Evolutionary conservation across 2,113 vertebrate genomes (phyloP), one percentile per base, ranked within the genome.

Genomic region (Pachypanchax playfairii): DNA sequence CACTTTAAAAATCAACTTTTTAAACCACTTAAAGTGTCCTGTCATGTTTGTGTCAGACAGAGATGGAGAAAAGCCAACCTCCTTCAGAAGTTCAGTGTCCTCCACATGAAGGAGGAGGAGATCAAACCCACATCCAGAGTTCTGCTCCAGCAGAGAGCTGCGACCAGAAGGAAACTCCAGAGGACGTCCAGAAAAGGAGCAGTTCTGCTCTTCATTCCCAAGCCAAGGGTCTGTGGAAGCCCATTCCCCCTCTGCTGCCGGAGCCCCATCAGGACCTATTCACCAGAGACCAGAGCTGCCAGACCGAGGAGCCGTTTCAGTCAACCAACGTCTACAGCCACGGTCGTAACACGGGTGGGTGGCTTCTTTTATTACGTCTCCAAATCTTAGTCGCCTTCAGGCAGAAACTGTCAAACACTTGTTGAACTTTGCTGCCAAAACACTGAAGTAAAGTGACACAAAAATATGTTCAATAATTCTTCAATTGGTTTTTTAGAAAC

Each of bases 31-130:
- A n/a, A n/a, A n/a, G n/a, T n/a, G n/a, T n/a, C n/a, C n/a, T n/a
- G 33, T 54, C 18, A 41, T 9, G 83, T 57, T 55, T 64, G 6
- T 60, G 5, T 65, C 91, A 87, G 82, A 39, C 82, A 69, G 91
- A 85, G 60, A 87, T 92, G 88, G 94, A 91, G 86, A 91, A 88
- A 58, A 85, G 68, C 49, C 78, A 56, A 48, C 49, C 28, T 50
- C 50, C 57, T 39, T 24, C 65, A 6, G 70, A 65, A 55, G 6
- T 52, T 25, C 71, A 70, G 52, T 64, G 1, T 15, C 28, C 59
- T 0, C 38, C 75, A 20, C 58, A 59, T 80, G 82, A 49, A 68
- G 78, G 79, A 79, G 76, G 9, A 11, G 71, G 20, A 41, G 67
- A 46, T 33, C 64, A 64, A 13, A 9, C 55, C 53, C 62, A 47